These are phyloP conservation scores for Glaucopsyche alexis DNA, from an alignment of 2,888 invertebrate genomes.

Conservation along the genomic window DNA sequence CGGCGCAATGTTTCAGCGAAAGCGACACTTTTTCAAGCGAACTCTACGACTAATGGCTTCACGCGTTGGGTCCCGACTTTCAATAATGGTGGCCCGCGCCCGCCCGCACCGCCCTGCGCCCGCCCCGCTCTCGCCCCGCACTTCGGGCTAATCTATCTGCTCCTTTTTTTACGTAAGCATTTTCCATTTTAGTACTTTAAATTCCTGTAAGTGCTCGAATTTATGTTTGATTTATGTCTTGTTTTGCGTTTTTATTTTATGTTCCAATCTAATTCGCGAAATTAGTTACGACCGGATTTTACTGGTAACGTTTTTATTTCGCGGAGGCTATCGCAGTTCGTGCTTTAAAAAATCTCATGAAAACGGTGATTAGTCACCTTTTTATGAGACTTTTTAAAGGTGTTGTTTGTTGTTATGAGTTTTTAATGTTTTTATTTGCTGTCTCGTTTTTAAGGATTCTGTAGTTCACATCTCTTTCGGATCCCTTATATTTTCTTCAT, in stretches of 20 bases:
- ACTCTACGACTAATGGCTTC: constrained; percentile 68
- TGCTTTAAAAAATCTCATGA: neutral
- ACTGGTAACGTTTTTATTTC: neutral
- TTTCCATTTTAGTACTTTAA: constrained; percentile 33
- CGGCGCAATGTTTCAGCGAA: constrained; percentile 70
- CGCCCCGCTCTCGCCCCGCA: constrained; percentile 42
- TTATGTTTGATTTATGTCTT: constrained; percentile 22
- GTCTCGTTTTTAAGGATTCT: neutral
- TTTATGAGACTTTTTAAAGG: neutral
- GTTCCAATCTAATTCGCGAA: neutral
- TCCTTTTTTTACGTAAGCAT: constrained; percentile 40
- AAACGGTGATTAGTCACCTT: neutral
- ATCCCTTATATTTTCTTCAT: too few species aligned
- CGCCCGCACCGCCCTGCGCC: constrained; percentile 28
- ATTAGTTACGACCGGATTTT: neutral
- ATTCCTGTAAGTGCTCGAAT: constrained; percentile 28
- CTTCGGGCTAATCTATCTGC: constrained; percentile 58
- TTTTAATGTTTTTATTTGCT: neutral
- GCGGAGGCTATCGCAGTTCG: neutral
- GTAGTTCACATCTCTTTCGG: too few species aligned
- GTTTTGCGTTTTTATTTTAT: constrained; percentile 20
- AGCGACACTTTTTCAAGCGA: constrained; percentile 73
- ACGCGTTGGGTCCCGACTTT: constrained; percentile 69
- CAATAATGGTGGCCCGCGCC: constrained; percentile 62
- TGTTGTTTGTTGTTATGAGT: neutral